Conservation (phyloP, 2,888 invertebrate species). For the Danaus chrysippus region DNA sequence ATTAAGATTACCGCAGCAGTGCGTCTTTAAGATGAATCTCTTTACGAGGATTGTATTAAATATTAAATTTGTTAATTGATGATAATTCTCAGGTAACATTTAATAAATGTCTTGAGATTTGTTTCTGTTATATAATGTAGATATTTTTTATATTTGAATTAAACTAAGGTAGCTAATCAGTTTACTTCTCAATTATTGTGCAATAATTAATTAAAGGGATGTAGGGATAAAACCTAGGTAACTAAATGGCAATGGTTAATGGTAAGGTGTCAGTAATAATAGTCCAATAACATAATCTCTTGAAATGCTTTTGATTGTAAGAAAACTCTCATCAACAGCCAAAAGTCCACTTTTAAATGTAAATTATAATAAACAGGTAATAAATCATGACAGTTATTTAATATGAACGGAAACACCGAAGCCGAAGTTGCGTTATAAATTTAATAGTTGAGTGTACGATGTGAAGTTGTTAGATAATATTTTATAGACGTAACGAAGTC, state of each 20-base stretch:
- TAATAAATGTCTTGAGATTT: no score
- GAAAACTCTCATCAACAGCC: no score
- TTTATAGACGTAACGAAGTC: conserved; percentile 8
- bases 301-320: background rate
- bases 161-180: no score
- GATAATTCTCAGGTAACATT: no score
- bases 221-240: conserved; percentile 8
- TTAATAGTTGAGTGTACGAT: conserved; percentile 40
- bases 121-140: no score
- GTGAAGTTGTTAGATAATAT: conserved; percentile 30
- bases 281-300: conserved; percentile 8
- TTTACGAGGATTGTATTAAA: background rate
- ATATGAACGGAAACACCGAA: conserved; percentile 37
- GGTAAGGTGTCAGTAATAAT: conserved; percentile 16
- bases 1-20: background rate
- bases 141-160: no score
- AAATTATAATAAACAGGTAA: background rate
- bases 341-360: no score
- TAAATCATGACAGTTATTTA: conserved; percentile 17
- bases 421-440: conserved; percentile 55
- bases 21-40: background rate
- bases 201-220: no score
- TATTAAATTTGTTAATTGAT: no score
- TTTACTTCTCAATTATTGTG: no score
- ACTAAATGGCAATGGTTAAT: conserved; percentile 24